A percentile compares a stretch with the other conserved stretches of the same genome.
Conservation (phyloP, 2,113 vertebrate genomes). For the Takifugu flavidus region DNA sequence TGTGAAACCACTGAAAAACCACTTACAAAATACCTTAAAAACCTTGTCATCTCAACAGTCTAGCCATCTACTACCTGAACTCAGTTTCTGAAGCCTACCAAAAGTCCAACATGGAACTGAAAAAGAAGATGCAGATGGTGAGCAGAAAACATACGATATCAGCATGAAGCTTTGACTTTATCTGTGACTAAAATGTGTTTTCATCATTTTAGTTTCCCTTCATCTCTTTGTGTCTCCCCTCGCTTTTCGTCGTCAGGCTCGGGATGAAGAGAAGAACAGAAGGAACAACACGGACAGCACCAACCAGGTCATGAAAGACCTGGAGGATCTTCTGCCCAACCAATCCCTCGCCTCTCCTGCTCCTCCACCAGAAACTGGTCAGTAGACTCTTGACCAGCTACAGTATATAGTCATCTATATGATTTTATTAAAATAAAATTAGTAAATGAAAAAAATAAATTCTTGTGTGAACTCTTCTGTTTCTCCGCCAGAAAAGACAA, state of each 20-base stretch:
- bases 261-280: constrained; percentile 90
- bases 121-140: constrained; percentile 97
- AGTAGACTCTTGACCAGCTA: constrained; percentile 11
- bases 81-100: constrained; percentile 88
- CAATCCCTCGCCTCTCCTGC: constrained; percentile 47
- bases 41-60: constrained; percentile 66
- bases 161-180: too few relatives aligned
- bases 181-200: too few relatives aligned
- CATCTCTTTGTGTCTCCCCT: neutral
- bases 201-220: neutral
- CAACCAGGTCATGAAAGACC: constrained; percentile 79
- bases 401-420: neutral
- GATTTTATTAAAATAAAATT: neutral
- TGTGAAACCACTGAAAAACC: neutral
- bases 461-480: too few relatives aligned
- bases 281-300: constrained; percentile 83
- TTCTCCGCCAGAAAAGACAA: neutral
- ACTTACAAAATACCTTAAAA: neutral
- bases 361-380: constrained; percentile 52
- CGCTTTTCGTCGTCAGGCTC: constrained; percentile 73
- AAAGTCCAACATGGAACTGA: constrained; percentile 85
- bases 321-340: constrained; percentile 79
- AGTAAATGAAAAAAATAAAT: neutral
- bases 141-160: constrained; percentile 21
- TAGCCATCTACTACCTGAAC: constrained; percentile 96